Evolutionary conservation across 2,113 vertebrate genomes (phyloP).

Genomic region (Parus major): DNA sequence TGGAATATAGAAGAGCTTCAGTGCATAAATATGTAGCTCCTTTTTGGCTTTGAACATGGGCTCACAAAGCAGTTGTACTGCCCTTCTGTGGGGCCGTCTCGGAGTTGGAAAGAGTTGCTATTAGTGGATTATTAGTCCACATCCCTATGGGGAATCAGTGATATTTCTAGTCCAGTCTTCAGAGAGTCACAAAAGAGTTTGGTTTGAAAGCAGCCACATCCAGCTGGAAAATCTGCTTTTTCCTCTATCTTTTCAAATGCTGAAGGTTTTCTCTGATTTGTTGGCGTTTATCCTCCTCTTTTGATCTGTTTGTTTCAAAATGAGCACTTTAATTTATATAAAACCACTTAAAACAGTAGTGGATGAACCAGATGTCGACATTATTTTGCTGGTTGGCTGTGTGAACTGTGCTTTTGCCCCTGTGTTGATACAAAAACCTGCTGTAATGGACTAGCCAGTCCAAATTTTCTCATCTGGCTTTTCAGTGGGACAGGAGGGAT

Average conservation of each 20-base stretch:
- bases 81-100: constrained; percentile 10
- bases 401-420: background rate
- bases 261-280: background rate
- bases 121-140: constrained; percentile 31
- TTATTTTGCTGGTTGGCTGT: background rate
- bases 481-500: background rate
- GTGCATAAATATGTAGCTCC: background rate
- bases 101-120: background rate
- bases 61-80: constrained; percentile 42
- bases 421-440: background rate
- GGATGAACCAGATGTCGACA: background rate
- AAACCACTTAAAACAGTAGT: background rate
- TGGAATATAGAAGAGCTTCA: constrained; percentile 40
- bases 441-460: background rate
- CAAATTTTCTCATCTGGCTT: background rate
- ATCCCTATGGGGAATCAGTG: background rate
- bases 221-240: background rate
- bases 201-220: constrained; percentile 18
- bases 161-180: constrained; percentile 43
- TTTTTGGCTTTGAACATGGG: constrained; percentile 24
- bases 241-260: background rate
- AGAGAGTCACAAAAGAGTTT: constrained; percentile 20
- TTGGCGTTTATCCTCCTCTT: background rate
- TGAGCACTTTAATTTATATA: background rate
- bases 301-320: background rate